A percentile compares a stretch with the other conserved stretches of the same genome.
Conservation (phyloP, 2,797 vertebrate genomes). For the Microctenopoma stevenorrisi region DNA sequence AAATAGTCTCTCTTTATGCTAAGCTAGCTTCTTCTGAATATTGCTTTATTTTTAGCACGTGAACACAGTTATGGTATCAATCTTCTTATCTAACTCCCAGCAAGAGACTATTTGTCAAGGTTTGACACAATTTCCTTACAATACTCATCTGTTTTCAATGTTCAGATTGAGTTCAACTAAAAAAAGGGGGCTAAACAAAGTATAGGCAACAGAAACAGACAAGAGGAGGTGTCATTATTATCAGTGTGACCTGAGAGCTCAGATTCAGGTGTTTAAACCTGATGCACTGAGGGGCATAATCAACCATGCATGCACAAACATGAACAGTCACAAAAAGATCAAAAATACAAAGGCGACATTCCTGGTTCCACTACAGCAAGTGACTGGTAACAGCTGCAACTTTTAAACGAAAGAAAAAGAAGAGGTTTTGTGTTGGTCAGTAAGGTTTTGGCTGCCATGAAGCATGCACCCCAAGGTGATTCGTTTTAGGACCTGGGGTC, state of each 20-base stretch:
- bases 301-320: constrained; percentile 40
- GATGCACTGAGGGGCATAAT: constrained; percentile 45
- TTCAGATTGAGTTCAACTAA: constrained; percentile 23
- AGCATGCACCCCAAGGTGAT: constrained; percentile 52
- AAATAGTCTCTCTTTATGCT: background rate
- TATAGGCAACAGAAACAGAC: constrained; percentile 38
- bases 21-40: background rate
- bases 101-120: background rate
- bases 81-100: background rate
- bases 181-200: constrained; percentile 26
- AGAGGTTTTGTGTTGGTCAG: constrained; percentile 26
- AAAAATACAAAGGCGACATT: constrained; percentile 34
- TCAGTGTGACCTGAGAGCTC: constrained; percentile 49
- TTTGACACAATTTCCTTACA: constrained; percentile 3
- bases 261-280: constrained; percentile 67
- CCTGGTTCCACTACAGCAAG: constrained; percentile 48
- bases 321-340: constrained; percentile 33
- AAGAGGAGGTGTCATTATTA: constrained; percentile 40
- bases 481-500: constrained; percentile 50
- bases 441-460: constrained; percentile 37
- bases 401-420: constrained; percentile 54
- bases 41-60: background rate
- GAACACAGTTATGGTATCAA: too few relatives aligned
- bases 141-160: constrained; percentile 12
- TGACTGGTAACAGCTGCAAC: constrained; percentile 66